Percentiles rank a stretch among this genome's conserved stretches.
Conservation (phyloP, 2,113 vertebrate genomes). For the Myrmecobius fasciatus region DNA sequence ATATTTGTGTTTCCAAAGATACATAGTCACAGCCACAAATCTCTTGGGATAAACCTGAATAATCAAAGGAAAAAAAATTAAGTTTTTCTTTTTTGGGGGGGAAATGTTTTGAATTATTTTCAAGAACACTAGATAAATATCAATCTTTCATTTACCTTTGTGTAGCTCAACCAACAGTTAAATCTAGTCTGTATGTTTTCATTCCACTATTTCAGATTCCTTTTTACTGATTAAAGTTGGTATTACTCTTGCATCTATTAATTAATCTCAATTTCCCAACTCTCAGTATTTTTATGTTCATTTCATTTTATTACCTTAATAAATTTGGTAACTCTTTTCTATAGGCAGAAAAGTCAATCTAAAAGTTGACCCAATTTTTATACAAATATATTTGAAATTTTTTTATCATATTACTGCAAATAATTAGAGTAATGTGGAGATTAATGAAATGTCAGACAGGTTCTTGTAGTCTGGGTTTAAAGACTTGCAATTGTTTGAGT, state of each 20-base stretch:
- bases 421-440: neutral
- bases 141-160: neutral
- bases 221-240: neutral
- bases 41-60: neutral
- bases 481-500: neutral
- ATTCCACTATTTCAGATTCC: neutral
- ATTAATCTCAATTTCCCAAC: slow-evolving; percentile 15
- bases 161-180: neutral
- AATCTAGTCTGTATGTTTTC: neutral
- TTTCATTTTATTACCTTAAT: slow-evolving; percentile 55
- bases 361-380: neutral
- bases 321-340: slow-evolving; percentile 27
- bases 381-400: slow-evolving; percentile 4
- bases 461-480: neutral
- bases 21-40: neutral
- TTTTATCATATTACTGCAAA: neutral
- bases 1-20: neutral
- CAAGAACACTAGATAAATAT: neutral
- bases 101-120: neutral
- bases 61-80: neutral
- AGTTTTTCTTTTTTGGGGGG: neutral
- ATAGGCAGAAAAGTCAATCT: neutral
- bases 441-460: neutral
- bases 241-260: slow-evolving; percentile 4
- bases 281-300: slow-evolving; percentile 27